Conservation (phyloP, 2,113 vertebrate species). For the Calypte anna region DNA sequence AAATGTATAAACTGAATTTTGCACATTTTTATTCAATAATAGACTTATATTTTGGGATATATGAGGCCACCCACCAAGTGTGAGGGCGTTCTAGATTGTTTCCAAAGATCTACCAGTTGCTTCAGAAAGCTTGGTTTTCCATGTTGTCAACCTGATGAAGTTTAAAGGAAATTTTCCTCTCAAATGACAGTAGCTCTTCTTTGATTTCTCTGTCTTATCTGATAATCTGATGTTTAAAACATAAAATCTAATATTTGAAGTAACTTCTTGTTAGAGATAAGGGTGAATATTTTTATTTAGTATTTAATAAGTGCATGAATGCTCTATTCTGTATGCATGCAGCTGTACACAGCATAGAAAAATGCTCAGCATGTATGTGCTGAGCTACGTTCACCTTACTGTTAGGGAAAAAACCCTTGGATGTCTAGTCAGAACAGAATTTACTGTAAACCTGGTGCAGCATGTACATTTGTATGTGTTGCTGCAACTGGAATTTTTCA, state of each 20-base stretch:
- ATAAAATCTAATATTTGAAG: background rate
- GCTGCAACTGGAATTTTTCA: slow-evolving; percentile 46
- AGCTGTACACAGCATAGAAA: background rate
- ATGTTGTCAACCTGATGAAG: background rate
- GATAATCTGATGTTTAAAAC: background rate
- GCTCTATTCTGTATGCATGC: background rate
- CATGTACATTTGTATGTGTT: slow-evolving; percentile 11
- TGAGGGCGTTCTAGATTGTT: slow-evolving; percentile 24
- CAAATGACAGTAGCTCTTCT: background rate
- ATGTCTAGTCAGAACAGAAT: background rate
- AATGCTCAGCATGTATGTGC: background rate
- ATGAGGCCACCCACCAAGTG: slow-evolving; percentile 8
- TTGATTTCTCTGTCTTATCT: background rate
- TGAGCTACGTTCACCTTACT: background rate
- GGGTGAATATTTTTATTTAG: background rate
- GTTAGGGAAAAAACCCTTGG: background rate
- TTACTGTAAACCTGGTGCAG: background rate
- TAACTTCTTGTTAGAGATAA: background rate
- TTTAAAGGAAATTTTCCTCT: background rate
- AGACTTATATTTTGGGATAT: background rate
- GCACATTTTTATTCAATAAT: slow-evolving; percentile 29
- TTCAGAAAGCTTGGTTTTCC: background rate
- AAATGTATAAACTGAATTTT: slow-evolving; percentile 15
- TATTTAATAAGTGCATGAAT: background rate
- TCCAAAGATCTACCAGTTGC: background rate